Conservation (phyloP, 2,888 invertebrate species). For the Agelastica alni region DNA sequence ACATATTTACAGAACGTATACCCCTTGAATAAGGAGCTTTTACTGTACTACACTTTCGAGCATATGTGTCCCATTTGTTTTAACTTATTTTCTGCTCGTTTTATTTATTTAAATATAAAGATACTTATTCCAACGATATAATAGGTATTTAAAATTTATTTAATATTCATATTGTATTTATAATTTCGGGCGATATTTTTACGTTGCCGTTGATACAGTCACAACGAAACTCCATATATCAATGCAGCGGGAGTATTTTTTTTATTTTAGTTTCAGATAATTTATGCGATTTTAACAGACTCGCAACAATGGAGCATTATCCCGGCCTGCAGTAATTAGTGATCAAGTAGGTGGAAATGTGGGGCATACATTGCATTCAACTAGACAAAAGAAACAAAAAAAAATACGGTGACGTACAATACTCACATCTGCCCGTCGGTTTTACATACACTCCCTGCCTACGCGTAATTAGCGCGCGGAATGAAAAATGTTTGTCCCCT, state of each 20-base stretch:
- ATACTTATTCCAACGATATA: too few relatives aligned
- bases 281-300: constrained; percentile 57
- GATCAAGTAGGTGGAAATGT: constrained; percentile 58
- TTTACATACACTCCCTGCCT: constrained; percentile 36
- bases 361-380: constrained; percentile 52
- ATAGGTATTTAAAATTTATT: too few relatives aligned
- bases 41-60: too few relatives aligned
- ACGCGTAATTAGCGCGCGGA: constrained; percentile 25
- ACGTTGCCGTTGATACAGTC: background rate
- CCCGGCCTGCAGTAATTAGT: constrained; percentile 55
- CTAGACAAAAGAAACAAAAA: constrained; percentile 53
- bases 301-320: constrained; percentile 53
- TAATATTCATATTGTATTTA: too few relatives aligned
- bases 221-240: constrained; percentile 11
- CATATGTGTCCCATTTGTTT: too few relatives aligned
- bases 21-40: too few relatives aligned
- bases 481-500: too few relatives aligned
- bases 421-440: constrained; percentile 52
- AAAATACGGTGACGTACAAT: constrained; percentile 45
- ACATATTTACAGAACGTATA: too few relatives aligned
- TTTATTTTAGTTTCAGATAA: constrained; percentile 44
- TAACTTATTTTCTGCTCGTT: too few relatives aligned
- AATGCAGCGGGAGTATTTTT: constrained; percentile 32
- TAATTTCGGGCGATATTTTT: too few relatives aligned
- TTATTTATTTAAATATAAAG: too few relatives aligned